Base-by-base conservation (phyloP, 2,113 vertebrate genomes). In the Cranoglanis bouderius region DNA sequence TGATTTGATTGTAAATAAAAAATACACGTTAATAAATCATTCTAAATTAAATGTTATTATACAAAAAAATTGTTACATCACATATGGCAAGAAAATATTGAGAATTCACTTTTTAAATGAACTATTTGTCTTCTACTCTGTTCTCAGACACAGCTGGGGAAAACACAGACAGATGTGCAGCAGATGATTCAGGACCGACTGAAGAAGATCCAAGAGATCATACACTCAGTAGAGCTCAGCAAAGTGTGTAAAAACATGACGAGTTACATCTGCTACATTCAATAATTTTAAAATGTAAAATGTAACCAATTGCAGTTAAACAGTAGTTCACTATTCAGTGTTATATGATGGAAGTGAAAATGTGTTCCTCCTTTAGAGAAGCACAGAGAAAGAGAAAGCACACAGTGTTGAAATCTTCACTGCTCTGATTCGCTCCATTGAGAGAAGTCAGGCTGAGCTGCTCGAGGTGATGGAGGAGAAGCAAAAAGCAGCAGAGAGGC, bases 391-490 rank as follows among this genome's bases (percentile, higher is more conserved):
- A 72, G 70, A 72, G 16, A 72, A 72, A 72, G 67, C 67, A 72
- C 35, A 72, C 35, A 72, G 70, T 72, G 70, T 72, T 72, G 67
- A 70, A 72, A 18, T 72, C 70, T 72, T 74, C 70, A 72, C 70
- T 72, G 70, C 70, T 72, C 35, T 72, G 70, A 72, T 72, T 72
- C 70, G 18, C 70, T 72, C 70, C 35, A 72, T 72, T 72, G 35
- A 72, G 35, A 72, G 70, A 72, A 72, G 70, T 72, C 70, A 72
- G 70, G 70, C 70, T 35, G 67, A 70, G 67, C 67, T 70, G 67
- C 32, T 67, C 3, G n/a, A 67, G 65, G 29, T 67, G 49, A 51
- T 51, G 49, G 49, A 51, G 49, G 49, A 51, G 49, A 51, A 51
- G 49, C 49, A 51, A 10, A 51, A 51, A 51, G 49, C 49, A 51